Conservation (phyloP, 2,113 vertebrate species). For the Hemichromis elongatus region DNA sequence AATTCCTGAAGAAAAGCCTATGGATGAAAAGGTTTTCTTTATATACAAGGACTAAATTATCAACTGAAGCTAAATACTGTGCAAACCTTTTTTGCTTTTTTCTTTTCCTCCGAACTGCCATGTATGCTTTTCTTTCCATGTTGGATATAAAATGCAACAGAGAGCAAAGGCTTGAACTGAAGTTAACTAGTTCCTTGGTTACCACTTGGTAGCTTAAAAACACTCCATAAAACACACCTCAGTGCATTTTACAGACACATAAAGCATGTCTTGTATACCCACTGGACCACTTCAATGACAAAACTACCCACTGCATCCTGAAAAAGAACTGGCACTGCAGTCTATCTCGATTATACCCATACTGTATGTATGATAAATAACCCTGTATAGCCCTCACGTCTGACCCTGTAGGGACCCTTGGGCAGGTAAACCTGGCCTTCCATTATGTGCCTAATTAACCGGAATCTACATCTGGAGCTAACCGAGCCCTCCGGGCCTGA, state of each 20-base stretch:
- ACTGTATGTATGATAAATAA: neutral
- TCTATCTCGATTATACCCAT: conserved; percentile 28
- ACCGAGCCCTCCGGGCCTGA: conserved; percentile 16
- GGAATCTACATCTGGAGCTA: conserved; percentile 45
- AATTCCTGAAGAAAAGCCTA: neutral
- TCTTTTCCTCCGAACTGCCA: neutral
- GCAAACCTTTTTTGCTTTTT: neutral
- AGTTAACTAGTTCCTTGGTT: conserved; percentile 36
- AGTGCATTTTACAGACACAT: conserved; percentile 38
- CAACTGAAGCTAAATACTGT: neutral
- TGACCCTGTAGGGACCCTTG: neutral
- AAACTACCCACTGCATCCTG: conserved; percentile 47
- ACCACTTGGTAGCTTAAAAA: conserved; percentile 25
- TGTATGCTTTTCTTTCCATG: neutral
- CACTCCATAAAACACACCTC: conserved; percentile 45
- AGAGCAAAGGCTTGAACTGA: neutral
- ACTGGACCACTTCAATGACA: conserved; percentile 18
- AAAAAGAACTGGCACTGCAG: conserved; percentile 18
- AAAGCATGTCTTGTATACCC: conserved; percentile 16
- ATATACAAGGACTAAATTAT: neutral
- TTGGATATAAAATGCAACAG: neutral
- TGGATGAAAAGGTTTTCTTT: neutral
- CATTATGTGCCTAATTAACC: conserved; percentile 28
- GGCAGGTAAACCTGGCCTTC: conserved; percentile 17
- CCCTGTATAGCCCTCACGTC: neutral